Percentiles rank a stretch among this genome's conserved stretches.
Evolutionary conservation across 1,140 invertebrate species (phyloP).

Genomic region (Grapholita molesta): DNA sequence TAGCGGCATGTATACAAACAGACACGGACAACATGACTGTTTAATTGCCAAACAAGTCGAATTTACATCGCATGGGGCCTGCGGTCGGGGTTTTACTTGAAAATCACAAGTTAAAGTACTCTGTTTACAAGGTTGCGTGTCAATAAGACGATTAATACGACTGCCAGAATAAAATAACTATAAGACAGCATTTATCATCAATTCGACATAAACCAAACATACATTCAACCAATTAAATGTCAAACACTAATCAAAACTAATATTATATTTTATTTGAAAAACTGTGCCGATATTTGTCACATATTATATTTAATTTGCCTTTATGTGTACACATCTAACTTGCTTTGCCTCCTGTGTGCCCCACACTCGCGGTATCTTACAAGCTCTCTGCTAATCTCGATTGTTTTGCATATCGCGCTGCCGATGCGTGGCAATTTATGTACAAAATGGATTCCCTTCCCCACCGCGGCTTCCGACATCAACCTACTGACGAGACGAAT

Average conservation of each 20-base stretch:
- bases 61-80: constrained; percentile 28
- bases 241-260: too few species aligned
- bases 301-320: neutral
- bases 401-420: constrained; percentile 64
- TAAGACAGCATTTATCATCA: too few species aligned
- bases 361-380: constrained; percentile 20
- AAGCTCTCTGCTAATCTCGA: constrained; percentile 47
- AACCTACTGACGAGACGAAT: constrained; percentile 21
- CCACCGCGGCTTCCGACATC: constrained; percentile 40
- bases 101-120: neutral
- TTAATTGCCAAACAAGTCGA: constrained; percentile 30
- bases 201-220: too few species aligned
- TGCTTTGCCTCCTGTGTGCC: constrained; percentile 17
- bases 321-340: neutral
- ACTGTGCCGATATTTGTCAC: too few species aligned
- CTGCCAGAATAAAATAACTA: neutral
- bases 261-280: too few species aligned
- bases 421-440: constrained; percentile 60
- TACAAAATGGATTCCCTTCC: constrained; percentile 54
- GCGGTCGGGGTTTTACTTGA: neutral
- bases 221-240: too few species aligned
- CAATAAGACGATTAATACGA: neutral
- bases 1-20: constrained; percentile 28
- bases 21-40: constrained; percentile 27
- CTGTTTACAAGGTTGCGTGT: neutral